These are phyloP conservation scores for Theocolax elegans DNA, from an alignment of 1,140 invertebrate species.

Conservation along the genomic window DNA sequence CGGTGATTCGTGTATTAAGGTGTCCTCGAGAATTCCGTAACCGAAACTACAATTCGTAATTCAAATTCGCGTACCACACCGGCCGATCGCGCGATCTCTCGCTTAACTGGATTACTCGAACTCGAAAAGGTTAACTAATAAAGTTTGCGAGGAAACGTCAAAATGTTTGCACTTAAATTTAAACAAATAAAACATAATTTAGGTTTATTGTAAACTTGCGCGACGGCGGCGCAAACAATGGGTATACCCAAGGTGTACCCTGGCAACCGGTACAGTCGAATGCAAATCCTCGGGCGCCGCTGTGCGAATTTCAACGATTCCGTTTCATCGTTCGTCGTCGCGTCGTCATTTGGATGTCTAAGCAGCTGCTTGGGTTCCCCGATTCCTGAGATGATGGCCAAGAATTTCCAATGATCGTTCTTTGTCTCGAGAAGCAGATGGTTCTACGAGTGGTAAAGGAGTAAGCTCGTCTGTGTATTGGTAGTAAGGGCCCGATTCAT, in stretches of 20 bases:
- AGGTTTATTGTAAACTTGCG: too few relatives aligned
- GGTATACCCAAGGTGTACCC: too few relatives aligned
- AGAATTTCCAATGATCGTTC: conserved; percentile 3
- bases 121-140: conserved; percentile 9
- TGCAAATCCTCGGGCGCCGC: conserved; percentile 53
- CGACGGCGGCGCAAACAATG: conserved; percentile 65
- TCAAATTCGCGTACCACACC: too few relatives aligned
- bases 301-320: conserved; percentile 5
- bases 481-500: conserved; percentile 52
- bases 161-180: conserved; percentile 45
- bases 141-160: not conserved
- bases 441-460: conserved; percentile 43
- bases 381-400: too few relatives aligned
- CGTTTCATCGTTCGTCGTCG: conserved; percentile 1
- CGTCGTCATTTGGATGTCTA: not conserved
- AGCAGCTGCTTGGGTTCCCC: not conserved
- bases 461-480: conserved; percentile 17
- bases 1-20: conserved; percentile 22
- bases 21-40: conserved; percentile 32
- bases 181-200: conserved; percentile 68
- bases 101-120: too few relatives aligned
- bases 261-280: too few relatives aligned
- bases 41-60: conserved; percentile 26
- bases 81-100: too few relatives aligned
- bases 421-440: not conserved